These are phyloP conservation scores for Spodoptera littoralis DNA, from an alignment of 2,888 invertebrate genomes.

Conservation along the genomic window DNA sequence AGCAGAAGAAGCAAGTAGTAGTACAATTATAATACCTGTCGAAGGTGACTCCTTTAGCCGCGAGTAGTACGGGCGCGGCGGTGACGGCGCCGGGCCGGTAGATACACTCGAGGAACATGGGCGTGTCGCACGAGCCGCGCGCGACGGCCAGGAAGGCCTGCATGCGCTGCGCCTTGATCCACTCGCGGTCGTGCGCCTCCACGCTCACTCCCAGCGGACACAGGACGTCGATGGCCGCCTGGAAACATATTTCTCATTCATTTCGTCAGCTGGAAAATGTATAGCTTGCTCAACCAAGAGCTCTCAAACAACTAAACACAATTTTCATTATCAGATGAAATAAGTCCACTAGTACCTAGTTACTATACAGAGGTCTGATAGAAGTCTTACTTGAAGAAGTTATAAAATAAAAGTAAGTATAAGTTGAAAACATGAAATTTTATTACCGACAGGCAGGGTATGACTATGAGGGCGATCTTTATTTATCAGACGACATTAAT, in stretches of 20 bases:
- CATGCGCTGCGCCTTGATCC: conserved; percentile 91
- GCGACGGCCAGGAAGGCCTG: conserved; percentile 89
- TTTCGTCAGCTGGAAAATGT: no score
- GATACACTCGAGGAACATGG: conserved; percentile 90
- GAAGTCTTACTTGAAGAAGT: no score
- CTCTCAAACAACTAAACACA: no score
- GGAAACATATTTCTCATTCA: not conserved
- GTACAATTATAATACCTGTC: conserved; percentile 74
- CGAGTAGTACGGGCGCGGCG: conserved; percentile 89
- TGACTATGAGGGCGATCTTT: no score
- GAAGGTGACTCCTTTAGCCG: conserved; percentile 91
- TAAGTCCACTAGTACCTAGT: no score
- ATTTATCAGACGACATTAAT: no score
- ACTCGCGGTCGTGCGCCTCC: conserved; percentile 89
- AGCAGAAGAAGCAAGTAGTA: not conserved
- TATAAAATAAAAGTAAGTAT: no score
- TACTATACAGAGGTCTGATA: no score
- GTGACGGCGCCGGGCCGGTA: conserved; percentile 85
- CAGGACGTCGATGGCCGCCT: conserved; percentile 89
- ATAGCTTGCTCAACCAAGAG: no score
- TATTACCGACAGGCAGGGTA: no score
- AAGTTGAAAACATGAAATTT: no score
- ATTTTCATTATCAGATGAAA: no score
- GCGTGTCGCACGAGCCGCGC: conserved; percentile 90
- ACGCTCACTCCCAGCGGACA: conserved; percentile 88